Base-by-base conservation (phyloP, 1,140 invertebrate genomes). In the Aphidius gifuensis region DNA sequence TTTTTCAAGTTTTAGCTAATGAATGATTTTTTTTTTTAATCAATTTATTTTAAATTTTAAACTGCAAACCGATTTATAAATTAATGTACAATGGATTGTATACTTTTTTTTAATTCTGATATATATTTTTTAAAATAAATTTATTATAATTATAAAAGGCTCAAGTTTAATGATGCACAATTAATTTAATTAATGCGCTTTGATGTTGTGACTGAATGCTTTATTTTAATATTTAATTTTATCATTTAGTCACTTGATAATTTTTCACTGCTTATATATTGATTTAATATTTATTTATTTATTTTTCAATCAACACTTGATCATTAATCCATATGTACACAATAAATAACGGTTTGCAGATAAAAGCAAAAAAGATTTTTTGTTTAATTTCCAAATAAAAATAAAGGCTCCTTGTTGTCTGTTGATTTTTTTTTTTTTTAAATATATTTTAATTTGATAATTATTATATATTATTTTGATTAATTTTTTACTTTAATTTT, bases 171-270 rank as follows among this genome's bases (percentile, higher is more conserved):
- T 44, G 43, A 7, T 44, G 7, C 43, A 11, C 43, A 8, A 11
- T 11, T 44, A 11, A 44, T 6, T 44, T 44, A 44, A 44, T 44
- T 44, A 42, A 43, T 55, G 38, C 60, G 60, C 60, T 57, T 62
- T 57, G 60, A 54, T 62, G 60, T 62, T 62, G 60, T 62, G 40
- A 56, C 42, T 56, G 60, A 62, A 62, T 62, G 60, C 53, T 49
- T 46, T 62, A 16, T 16, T 61, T 8, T 57, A 40, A 46, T 61
- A n/a, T 16, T 55, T n/a, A 43, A 55, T 39, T 53, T 38, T 3
- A 32, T 32, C 2, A 32, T 3, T 32, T 32, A 32, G 23, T 32
- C 2, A 32, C 4, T 2, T 32, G 4, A 32, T 32, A 32, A 32
- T 32, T 3, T 4, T 32, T 32, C 23, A 32, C 16, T 32, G 23